phyloP scores from a whole-genome alignment of 2,113 vertebrate genomes.

The Cheirogaleus medius region DNA sequence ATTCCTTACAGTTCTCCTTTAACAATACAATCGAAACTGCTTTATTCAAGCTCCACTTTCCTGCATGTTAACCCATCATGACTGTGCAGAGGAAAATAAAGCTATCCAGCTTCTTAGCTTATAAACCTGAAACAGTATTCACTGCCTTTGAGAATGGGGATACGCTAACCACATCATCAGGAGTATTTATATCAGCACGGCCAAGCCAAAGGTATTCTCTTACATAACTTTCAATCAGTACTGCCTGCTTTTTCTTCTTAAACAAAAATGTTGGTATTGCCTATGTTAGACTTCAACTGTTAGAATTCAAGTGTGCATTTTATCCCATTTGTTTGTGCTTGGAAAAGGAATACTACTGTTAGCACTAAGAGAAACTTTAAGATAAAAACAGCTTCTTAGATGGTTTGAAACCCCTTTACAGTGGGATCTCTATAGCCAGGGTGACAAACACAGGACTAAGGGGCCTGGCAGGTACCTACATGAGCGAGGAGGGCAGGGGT shows the following conservation, averaged over 20 bases:
- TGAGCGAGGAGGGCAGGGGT: not conserved
- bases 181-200: not conserved
- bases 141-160: not conserved
- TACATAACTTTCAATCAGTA: slow-evolving; percentile 48
- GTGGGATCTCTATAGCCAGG: not conserved
- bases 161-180: slow-evolving; percentile 55
- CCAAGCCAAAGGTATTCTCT: slow-evolving; percentile 32
- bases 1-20: not conserved
- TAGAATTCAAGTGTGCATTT: slow-evolving; percentile 46
- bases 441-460: not conserved
- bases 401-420: not conserved
- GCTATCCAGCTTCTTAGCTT: slow-evolving; percentile 51
- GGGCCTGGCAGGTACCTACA: not conserved
- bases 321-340: not conserved
- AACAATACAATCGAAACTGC: not conserved
- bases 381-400: not conserved
- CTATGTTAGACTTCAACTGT: not conserved
- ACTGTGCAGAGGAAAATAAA: slow-evolving; percentile 49
- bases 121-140: slow-evolving; percentile 42
- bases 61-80: not conserved
- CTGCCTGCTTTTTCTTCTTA: slow-evolving; percentile 10
- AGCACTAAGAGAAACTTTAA: not conserved
- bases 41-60: not conserved
- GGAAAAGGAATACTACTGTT: not conserved
- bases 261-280: slow-evolving; percentile 19